Conservation (phyloP, 2,797 vertebrate genomes). For the Mareca strepera region DNA sequence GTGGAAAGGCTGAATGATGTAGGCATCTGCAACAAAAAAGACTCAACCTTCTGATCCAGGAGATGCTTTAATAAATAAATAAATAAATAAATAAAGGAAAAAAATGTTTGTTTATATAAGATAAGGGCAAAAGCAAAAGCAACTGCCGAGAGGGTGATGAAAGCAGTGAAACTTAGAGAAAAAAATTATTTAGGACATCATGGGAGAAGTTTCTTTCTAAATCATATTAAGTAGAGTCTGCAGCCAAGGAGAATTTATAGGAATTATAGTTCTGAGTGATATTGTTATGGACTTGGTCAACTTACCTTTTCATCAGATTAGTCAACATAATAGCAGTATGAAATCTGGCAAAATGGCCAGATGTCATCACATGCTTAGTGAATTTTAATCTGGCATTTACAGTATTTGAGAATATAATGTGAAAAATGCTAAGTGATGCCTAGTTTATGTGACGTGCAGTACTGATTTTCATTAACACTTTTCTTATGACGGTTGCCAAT, state of each 20-base stretch:
- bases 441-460: not conserved
- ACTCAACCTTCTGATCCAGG: not conserved
- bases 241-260: not conserved
- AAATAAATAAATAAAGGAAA: too few species aligned
- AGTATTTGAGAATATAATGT: not conserved
- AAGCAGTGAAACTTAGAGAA: not conserved
- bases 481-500: slow-evolving; percentile 11
- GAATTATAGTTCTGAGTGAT: not conserved
- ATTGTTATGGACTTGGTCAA: not conserved
- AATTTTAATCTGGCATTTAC: not conserved
- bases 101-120: not conserved
- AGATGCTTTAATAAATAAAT: not conserved
- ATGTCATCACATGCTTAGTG: slow-evolving; percentile 43
- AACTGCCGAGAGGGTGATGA: not conserved
- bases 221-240: not conserved
- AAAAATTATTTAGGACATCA: not conserved
- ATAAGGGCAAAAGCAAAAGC: not conserved
- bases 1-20: not conserved
- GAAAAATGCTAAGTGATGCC: not conserved
- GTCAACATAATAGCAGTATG: not conserved
- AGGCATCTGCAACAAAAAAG: not conserved
- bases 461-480: slow-evolving; percentile 52
- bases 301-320: slow-evolving; percentile 31
- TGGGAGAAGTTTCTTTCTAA: not conserved
- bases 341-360: slow-evolving; percentile 6